These are phyloP conservation scores for Brachypteracias leptosomus DNA, from an alignment of 2,113 vertebrate genomes.

Conservation along the genomic window DNA sequence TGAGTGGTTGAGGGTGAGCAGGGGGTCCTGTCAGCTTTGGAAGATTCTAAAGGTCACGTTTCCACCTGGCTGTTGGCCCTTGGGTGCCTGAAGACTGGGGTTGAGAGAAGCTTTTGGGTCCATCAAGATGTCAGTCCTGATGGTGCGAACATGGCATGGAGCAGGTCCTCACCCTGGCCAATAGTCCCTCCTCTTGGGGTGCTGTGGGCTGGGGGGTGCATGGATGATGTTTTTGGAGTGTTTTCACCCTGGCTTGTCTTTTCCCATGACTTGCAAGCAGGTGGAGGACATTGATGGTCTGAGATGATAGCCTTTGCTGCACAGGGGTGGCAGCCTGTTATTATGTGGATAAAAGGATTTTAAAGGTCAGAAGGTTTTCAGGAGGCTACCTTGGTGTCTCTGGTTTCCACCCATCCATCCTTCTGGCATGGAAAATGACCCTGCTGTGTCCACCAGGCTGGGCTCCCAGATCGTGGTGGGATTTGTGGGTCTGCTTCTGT, in stretches of 20 bases:
- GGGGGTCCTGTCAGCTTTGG: background rate
- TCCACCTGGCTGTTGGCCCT: background rate
- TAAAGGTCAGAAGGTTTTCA: slow-evolving; percentile 60
- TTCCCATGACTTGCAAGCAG: background rate
- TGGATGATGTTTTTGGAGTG: accelerated
- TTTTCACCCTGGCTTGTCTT: background rate
- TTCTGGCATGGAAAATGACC: background rate
- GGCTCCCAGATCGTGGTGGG: background rate
- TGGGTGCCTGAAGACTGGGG: accelerated
- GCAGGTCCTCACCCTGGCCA: background rate
- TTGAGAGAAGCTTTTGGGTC: background rate
- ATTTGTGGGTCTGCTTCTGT: background rate
- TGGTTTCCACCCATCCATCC: background rate
- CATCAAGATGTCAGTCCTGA: background rate
- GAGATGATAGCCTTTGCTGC: slow-evolving; percentile 59
- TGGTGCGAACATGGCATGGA: no score
- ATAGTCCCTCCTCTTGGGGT: background rate
- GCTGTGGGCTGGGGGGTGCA: background rate
- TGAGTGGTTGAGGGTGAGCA: background rate
- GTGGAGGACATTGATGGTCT: background rate
- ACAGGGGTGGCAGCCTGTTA: slow-evolving; percentile 62
- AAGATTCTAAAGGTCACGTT: background rate
- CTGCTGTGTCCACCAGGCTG: background rate
- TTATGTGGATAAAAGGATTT: slow-evolving; percentile 72
- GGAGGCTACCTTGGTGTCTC: background rate